Base-by-base conservation (phyloP, 1,140 invertebrate genomes). In the Whitmania pigra region DNA sequence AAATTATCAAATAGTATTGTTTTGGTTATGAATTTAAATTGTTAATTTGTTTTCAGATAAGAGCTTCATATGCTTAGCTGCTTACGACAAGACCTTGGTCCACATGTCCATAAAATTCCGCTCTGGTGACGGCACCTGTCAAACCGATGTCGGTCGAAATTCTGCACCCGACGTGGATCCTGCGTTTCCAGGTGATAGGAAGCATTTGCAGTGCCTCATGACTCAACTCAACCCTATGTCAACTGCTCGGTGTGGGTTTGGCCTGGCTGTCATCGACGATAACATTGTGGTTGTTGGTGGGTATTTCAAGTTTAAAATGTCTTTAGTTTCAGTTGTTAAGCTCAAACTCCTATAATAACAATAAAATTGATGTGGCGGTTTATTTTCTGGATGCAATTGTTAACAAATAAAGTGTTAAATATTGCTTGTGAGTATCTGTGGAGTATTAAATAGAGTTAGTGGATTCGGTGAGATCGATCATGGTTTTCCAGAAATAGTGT, bases 271-370 rank as follows among this genome's bases (percentile, higher is more conserved):
- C 75, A 78, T 89, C 20, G 84, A 88, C 72, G 87, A 87, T 31
- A 85, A 85, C 67, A 80, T 92, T 0, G 80, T 91, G 73, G 88
- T 90, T 27, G 89, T 88, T 80, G 89, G 88, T 88, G 78, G 81
- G 85, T 81, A 20, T 55, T 13, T 60, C 55, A 53, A 63, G 22
- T 66, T 69, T n/a, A 18, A 36, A 5, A 13, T 49, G 9, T 15
- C 0, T 49, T 17, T 49, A 15, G 43, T 15, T 15, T 17, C 43
- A 49, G 15, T 17, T 49, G 43, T 36, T 36, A 36, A 36, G 31
- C 31, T 6, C 31, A 36, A 36, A 3, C 31, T 36, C 31, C 31
- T 6, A 36, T 36, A 6, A 36, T 36, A 36, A 36, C 31, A 36
- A n/a, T n/a, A n/a, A n/a, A n/a, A n/a, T n/a, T n/a, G 31, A 36